Base-by-base conservation (phyloP, 2,888 invertebrate genomes). In the Choristoneura rosaceana region DNA sequence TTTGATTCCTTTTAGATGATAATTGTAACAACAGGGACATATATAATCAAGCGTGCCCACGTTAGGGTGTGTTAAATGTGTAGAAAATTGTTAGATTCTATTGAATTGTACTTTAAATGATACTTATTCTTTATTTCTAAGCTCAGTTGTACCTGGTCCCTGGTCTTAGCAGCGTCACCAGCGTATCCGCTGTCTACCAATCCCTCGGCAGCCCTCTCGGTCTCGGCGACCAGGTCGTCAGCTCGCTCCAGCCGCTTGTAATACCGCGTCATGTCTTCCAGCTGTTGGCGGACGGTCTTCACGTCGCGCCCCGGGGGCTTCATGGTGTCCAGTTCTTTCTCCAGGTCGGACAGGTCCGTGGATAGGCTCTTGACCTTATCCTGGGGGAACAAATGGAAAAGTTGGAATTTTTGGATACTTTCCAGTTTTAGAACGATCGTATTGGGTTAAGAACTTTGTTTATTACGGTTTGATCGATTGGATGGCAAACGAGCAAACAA, bases 251-350 rank as follows among this genome's bases (percentile, higher is more conserved):
- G 87, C 76, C 96, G 96, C 76, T 94, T 95, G 79, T 96, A 95
- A 87, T 97, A 95, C 69, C 95, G 95, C 4, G 92, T 92, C 15
- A 98, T 95, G 81, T 99, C 98, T 70, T 98, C 97, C 59, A 98
- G 95, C 90, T 99, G 99, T 7, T 93, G 95, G 38, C 96, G 95
- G 0, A 99, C 97, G 0, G 96, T 96, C 85, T 98, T 97, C 60
- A 98, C 95, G 86, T 99, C 99, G 17, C 99, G 95, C 0, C 96
- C 98, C 0, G 98, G 96, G 0, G 99, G 97, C 82, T 97, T 96
- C 95, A 99, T 97, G 47, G 95, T 92, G 82, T 98, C 98, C 50
- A 99, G 90, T 78, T 98, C 97, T 70, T 96, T 96, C 84, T 99
- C 99, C 68, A 99, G 90, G 69, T 96, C 96, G 0, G 96, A 95